Percentiles rank a stretch among this genome's conserved stretches.
Evolutionary conservation across 2,888 invertebrate genomes (phyloP).

Genomic region (Silvanus unidentatus): DNA sequence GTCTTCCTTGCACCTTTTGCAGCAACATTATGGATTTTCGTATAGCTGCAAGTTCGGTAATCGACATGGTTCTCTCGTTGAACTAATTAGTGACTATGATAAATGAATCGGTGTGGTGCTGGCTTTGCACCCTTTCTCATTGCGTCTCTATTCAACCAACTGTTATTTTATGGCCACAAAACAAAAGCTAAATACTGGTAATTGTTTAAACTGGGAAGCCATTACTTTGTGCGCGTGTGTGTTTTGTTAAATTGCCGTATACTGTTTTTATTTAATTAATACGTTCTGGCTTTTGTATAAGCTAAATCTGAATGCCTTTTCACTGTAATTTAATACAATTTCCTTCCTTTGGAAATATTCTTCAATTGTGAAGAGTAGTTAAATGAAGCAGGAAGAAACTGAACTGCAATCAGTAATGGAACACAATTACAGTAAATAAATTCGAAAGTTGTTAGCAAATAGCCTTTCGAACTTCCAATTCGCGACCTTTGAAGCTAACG

Average conservation of each 20-base stretch:
- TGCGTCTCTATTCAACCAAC: neutral
- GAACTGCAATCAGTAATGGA: conserved; percentile 32
- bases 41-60: conserved; percentile 17
- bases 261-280: too few species aligned
- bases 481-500: conserved; percentile 33
- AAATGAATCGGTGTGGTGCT: conserved; percentile 18
- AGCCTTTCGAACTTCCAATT: conserved; percentile 30
- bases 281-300: neutral
- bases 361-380: conserved; percentile 19
- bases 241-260: conserved; percentile 6
- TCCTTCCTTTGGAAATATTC: too few species aligned
- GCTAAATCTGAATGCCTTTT: too few species aligned
- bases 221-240: conserved; percentile 21
- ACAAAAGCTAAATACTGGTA: conserved; percentile 20
- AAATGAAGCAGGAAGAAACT: conserved; percentile 31
- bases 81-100: conserved; percentile 22
- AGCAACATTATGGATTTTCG: conserved; percentile 13
- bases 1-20: too few species aligned
- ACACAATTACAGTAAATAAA: conserved; percentile 36
- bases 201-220: conserved; percentile 27
- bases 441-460: conserved; percentile 35
- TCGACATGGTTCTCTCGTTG: conserved; percentile 20
- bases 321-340: too few species aligned
- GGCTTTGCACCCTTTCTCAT: conserved; percentile 4
- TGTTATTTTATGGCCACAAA: conserved; percentile 17